Evolutionary conservation across 2,113 vertebrate genomes (phyloP), one percentile per base, ranked within the genome.

Genomic region (Apistogramma diplotaenia): DNA sequence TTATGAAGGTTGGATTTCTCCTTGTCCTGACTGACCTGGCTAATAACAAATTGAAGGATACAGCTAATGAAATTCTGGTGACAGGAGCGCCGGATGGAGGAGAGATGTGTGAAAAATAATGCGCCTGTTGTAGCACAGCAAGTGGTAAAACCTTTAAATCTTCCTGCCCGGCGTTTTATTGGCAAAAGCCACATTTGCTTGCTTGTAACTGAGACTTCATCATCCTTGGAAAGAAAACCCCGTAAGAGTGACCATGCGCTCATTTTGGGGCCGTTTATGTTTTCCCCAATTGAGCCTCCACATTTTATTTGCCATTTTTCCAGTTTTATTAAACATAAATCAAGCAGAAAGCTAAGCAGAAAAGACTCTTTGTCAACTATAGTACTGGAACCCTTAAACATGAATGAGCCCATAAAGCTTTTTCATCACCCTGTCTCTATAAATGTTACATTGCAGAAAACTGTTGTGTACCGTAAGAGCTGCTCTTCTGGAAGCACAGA

Each of bases 401-500:
- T 37, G 23, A 84, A 79, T 43, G 43, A 74, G 51, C 54, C 75
- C 55, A 43, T 74, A 56, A 61, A 72, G 73, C 51, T 59, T 83
- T 82, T 77, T 33, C 31, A 62, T 84, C 55, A 54, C 23, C 21
- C 53, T 21, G 35, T 55, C 37, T 53, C 65, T 46, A 54, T 75
- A 54, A 79, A 84, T 23, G 46, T 56, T 37, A 12, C 19, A 35
- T 37, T 59, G 33, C 40, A 71, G 55, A 61, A 51, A 76, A 57
- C 61, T 51, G 27, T 37, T 62, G 71, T 79, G 78, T 76, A 21
- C 67, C 29, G 27, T 40, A 37, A 25, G 77, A 82, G 81, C 71
- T 79, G 81, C 75, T 87, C 61, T 85, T 86, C 61, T 84, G 85
- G 74, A 74, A 72, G 74, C 80, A 84, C 67, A 84, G 76, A 84